Base-by-base conservation (phyloP, 2,113 vertebrate genomes). In the Galeopterus variegatus region DNA sequence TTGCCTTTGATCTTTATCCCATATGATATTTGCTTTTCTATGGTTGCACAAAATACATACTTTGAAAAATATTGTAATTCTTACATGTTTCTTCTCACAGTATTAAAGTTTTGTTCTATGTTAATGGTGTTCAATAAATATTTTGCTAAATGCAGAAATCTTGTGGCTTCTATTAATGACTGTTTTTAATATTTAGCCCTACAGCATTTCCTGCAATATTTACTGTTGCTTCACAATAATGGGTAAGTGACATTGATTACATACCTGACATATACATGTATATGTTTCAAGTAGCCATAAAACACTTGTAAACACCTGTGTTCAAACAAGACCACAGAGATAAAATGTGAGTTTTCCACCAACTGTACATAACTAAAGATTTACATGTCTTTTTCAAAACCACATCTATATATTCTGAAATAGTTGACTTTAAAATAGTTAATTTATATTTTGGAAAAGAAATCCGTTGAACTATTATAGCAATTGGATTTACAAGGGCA, bases 131-230 rank as follows among this genome's bases (percentile, higher is more conserved):
- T 83, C 33, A 98, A 80, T 93, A 98, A 98, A 88, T 95, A 97
- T 75, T 96, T 96, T 93, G 52, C 97, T 93, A 94, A 97, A 80
- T 82, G 84, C 2, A 86, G 75, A 95, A 88, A 75, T 94, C 94
- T 56, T 96, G n/a, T 54, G 81, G 80, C 21, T 89, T 98, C 94
- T 95, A 94, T 82, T 48, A 73, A 73, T 14, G 77, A 33, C 19
- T 90, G 52, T 83, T 95, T 91, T 0, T 96, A 93, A 83, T 91
- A 96, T 28, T 81, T 67, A 88, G 48, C 69, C 90, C 26, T 87
- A 83, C 18, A 97, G 76, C 45, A 94, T 95, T 98, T 98, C 83
- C 88, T 95, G 83, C 72, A 98, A 54, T 81, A 97, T 97, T 98
- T 95, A 91, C 26, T 4, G 2, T 88, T 96, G n/a, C 41, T 91